phyloP scores from a whole-genome alignment of 2,113 vertebrate species.

The Alouatta palliata region DNA sequence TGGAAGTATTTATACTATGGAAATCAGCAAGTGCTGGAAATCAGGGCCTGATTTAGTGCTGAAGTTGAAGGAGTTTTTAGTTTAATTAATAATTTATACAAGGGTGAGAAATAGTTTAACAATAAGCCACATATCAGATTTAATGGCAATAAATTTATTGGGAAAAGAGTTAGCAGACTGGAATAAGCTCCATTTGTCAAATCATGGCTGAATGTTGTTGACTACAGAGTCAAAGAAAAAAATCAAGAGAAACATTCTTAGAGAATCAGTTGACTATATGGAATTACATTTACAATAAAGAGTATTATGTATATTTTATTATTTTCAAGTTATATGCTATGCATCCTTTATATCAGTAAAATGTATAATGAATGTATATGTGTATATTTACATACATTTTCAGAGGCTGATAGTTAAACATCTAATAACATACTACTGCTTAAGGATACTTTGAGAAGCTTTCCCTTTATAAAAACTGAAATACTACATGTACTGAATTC shows the following conservation, averaged over 20 bases:
- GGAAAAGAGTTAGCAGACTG: not conserved
- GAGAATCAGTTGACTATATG: not conserved
- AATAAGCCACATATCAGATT: not conserved
- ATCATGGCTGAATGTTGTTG: not conserved
- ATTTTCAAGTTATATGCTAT: not conserved
- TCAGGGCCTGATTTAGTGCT: conserved; percentile 20
- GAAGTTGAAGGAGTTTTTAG: not conserved
- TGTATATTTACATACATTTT: not conserved
- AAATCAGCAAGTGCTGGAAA: not conserved
- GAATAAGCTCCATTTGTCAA: conserved; percentile 1
- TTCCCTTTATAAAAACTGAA: conserved; percentile 6
- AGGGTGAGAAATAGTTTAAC: conserved; percentile 11
- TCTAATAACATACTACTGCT: not conserved
- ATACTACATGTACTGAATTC: not conserved
- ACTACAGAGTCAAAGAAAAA: not conserved
- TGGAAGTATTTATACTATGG: not conserved
- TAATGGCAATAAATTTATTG: conserved; percentile 14
- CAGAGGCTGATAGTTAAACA: not conserved
- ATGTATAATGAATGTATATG: not conserved
- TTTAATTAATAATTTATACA: conserved; percentile 46
- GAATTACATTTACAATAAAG: not conserved
- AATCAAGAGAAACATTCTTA: not conserved
- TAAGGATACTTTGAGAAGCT: not conserved
- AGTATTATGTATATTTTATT: not conserved
- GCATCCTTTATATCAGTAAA: not conserved